Conservation (phyloP, 2,888 invertebrate genomes). For the Pandemis corylana region DNA sequence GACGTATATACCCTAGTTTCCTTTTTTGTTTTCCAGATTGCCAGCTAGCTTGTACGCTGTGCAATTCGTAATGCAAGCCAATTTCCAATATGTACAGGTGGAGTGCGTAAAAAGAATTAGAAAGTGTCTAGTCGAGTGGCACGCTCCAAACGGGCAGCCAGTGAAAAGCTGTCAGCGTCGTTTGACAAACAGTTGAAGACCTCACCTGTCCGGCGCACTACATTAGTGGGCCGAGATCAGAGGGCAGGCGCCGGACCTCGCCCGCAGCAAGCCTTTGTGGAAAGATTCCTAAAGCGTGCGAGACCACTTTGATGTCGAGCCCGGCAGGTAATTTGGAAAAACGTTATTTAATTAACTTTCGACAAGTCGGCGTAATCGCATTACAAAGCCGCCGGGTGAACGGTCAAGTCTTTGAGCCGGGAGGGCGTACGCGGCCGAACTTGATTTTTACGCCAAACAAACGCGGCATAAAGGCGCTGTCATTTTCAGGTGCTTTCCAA, state of each 20-base stretch:
- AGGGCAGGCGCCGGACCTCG: slow-evolving; percentile 61
- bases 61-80: slow-evolving; percentile 30
- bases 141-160: slow-evolving; percentile 31
- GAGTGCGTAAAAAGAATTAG: slow-evolving; percentile 7
- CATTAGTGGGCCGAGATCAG: slow-evolving; percentile 62
- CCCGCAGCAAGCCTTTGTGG: slow-evolving; percentile 79
- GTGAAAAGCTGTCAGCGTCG: slow-evolving; percentile 43
- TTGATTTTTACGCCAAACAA: slow-evolving; percentile 82
- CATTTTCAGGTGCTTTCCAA: slow-evolving; percentile 83
- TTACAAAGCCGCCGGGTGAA: slow-evolving; percentile 80
- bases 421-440: slow-evolving; percentile 60
- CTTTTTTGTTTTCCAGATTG: neutral
- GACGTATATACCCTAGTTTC: neutral
- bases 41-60: neutral
- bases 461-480: slow-evolving; percentile 80
- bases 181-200: slow-evolving; percentile 66
- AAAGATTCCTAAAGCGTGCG: slow-evolving; percentile 71
- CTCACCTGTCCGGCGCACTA: slow-evolving; percentile 71
- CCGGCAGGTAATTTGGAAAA: slow-evolving; percentile 83
- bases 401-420: slow-evolving; percentile 80
- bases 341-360: slow-evolving; percentile 85
- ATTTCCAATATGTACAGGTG: slow-evolving; percentile 18
- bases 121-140: slow-evolving; percentile 26
- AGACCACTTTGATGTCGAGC: slow-evolving; percentile 77
- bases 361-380: slow-evolving; percentile 83